Base-by-base conservation (phyloP, 2,888 invertebrate genomes). In the Drosophila mimica region DNA sequence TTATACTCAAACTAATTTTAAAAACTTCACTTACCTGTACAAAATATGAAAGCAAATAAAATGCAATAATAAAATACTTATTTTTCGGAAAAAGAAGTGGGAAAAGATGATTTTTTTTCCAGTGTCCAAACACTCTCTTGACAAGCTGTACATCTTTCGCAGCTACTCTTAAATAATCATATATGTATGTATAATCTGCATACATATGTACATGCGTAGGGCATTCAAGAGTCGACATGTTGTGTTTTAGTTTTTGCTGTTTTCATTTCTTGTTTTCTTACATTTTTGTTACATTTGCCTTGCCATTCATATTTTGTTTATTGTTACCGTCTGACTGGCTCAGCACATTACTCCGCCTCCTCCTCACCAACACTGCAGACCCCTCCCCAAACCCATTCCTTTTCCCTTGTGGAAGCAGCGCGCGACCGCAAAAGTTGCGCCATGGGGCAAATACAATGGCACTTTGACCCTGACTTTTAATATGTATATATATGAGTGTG, bases 401-500 rank as follows among this genome's bases (percentile, higher is more conserved):
- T 0, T 3, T 3, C 25, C 3, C 3, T 56, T 34, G 43, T 43
- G 54, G 13, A 6, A 34, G 25, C 62, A 36, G 38, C 48, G 46
- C 52, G 61, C 58, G 70, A 56, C 62, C 66, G 62, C 62, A 68
- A 62, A 76, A 72, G 73, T 76, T 76, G 76, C 76, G 77, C 77
- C 77, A 77, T 76, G 68, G 64, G 68, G 68, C 73, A 68, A 76
- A 78, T 72, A 88, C 84, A 85, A 85, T 83, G 79, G 81, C 89
- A 81, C 81, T 85, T 88, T 88, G 84, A 85, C 84, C 84, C 84
- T 85, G 84, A 85, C 88, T 85, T 85, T 85, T 81, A 81, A 88
- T 85, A 76, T 82, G 15, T 46, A 46, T 40, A 40, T 40, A 38
- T 38, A 38, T 30, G 30, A 4, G 38, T 8, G 38, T 40, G 40